These are phyloP conservation scores for Torymus tubicola DNA, from an alignment of 2,888 invertebrate species.

Conservation along the genomic window DNA sequence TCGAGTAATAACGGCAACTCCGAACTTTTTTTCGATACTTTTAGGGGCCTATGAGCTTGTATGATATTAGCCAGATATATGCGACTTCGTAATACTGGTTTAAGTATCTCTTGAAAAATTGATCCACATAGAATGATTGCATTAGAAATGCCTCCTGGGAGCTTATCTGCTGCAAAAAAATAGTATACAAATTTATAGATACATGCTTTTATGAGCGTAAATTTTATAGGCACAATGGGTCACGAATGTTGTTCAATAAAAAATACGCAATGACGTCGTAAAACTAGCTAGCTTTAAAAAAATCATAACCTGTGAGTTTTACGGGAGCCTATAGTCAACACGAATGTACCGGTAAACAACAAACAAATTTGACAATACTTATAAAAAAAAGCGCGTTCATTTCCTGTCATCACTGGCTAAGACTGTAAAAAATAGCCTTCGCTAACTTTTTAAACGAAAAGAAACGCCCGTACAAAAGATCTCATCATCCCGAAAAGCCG, in stretches of 20 bases:
- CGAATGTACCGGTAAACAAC: too few relatives aligned
- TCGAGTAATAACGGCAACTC: neutral
- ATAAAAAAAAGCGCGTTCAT: too few relatives aligned
- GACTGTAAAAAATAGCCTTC: too few relatives aligned
- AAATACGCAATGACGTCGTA: neutral
- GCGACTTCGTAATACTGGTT: too few relatives aligned
- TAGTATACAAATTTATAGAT: slow-evolving; percentile 20
- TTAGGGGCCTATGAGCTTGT: neutral
- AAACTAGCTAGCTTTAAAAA: neutral
- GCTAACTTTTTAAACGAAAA: too few relatives aligned
- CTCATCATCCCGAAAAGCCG: too few relatives aligned
- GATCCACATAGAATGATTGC: neutral
- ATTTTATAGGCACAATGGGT: slow-evolving; percentile 6
- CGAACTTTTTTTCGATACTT: neutral
- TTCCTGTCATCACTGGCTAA: too few relatives aligned
- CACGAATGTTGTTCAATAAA: slow-evolving; percentile 13
- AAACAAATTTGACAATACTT: too few relatives aligned
- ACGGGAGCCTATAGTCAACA: too few relatives aligned
- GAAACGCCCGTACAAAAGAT: too few relatives aligned
- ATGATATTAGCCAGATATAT: neutral
- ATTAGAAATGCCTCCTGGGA: neutral
- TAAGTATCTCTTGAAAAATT: slow-evolving; percentile 16
- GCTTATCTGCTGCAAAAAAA: slow-evolving; percentile 29
- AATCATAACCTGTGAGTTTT: neutral
- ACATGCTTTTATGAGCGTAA: slow-evolving; percentile 5